Evolutionary conservation across 1,140 invertebrate genomes (phyloP), one percentile per base, ranked within the genome.

Genomic region (Tetragnatha versicolor): DNA sequence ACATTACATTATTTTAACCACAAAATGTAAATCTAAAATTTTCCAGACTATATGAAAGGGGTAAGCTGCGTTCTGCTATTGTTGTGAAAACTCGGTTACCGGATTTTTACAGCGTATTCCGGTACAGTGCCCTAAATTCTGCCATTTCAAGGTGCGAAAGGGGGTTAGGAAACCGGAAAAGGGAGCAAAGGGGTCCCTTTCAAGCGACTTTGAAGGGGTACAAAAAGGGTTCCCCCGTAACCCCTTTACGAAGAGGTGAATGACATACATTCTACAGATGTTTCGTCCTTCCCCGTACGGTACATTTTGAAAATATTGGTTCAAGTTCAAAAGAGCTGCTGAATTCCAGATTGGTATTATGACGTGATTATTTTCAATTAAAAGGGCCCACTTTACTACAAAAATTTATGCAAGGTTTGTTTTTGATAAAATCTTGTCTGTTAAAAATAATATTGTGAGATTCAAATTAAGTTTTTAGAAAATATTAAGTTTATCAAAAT

Each of bases 211-310:
- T n/a, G 7, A 65, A 25, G 17, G 61, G 35, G 49, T 22, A 33
- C 33, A 33, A 22, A 53, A 70, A 39, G 49, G 68, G 49, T 49
- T 29, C 58, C 29, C n/a, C 7, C 4, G 20, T 53, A 55, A 53
- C 68, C 68, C 68, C 22, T 55, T 51, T 39, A 22, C 39, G 27
- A 20, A 22, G 29, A 55, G 68, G 68, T 70, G 68, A 70, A 70
- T 49, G 68, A 55, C 68, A 70, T 14, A 47, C 6, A 33, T 51
- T 51, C 10, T 7, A 22, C 65, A 68, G 65, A 68, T 68, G 65
- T 47, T 29, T 63, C 10, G 22, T 27, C 22, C 14, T n/a, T 31
- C 14, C 5, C 17, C 35, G 22, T 42, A n/a, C 37, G 61, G 39
- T 65, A 42, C 25, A 65, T 42, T 65, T 65, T 45, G 22, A 65